phyloP scores from a whole-genome alignment of 2,797 vertebrate species.

The Phalloptychus januarius region DNA sequence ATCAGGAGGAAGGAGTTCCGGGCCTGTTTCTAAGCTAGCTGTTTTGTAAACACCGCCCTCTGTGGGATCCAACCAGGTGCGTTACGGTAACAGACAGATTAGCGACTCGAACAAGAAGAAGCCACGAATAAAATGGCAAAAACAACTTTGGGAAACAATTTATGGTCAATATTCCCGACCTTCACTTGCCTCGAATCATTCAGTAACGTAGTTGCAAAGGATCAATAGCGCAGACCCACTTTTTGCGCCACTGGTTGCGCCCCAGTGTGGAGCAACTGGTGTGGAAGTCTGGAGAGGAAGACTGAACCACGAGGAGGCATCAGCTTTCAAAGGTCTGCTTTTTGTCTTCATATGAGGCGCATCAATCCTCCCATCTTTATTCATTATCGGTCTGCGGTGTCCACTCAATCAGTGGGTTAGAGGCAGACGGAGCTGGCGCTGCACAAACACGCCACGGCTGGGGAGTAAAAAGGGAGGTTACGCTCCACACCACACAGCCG shows the following conservation, averaged over 20 bases:
- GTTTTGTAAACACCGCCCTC: no score
- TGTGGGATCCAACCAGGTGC: no score
- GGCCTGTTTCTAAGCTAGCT: no score
- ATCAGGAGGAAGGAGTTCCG: no score
- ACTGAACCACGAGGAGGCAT: slow-evolving; percentile 38
- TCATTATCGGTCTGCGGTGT: slow-evolving; percentile 74
- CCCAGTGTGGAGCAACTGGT: slow-evolving; percentile 22
- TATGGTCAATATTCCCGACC: no score
- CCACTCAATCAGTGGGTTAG: slow-evolving; percentile 81
- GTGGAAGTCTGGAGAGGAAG: slow-evolving; percentile 39
- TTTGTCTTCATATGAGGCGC: slow-evolving; percentile 66
- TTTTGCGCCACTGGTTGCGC: slow-evolving; percentile 41
- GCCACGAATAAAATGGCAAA: no score
- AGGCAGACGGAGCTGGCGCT: slow-evolving; percentile 57
- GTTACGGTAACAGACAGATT: no score
- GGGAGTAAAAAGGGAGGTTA: slow-evolving; percentile 44
- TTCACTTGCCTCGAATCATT: no score
- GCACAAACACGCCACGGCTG: slow-evolving; percentile 68
- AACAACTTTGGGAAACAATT: no score
- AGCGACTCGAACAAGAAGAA: no score
- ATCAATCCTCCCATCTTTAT: slow-evolving; percentile 78
- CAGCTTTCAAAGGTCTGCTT: slow-evolving; percentile 35
- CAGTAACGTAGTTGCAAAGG: no score
- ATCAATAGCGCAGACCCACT: no score
- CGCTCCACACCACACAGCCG: slow-evolving; percentile 48